A percentile compares a stretch with the other conserved stretches of the same genome.
Conservation (phyloP, 2,113 vertebrate species). For the Xiphophorus maculatus region DNA sequence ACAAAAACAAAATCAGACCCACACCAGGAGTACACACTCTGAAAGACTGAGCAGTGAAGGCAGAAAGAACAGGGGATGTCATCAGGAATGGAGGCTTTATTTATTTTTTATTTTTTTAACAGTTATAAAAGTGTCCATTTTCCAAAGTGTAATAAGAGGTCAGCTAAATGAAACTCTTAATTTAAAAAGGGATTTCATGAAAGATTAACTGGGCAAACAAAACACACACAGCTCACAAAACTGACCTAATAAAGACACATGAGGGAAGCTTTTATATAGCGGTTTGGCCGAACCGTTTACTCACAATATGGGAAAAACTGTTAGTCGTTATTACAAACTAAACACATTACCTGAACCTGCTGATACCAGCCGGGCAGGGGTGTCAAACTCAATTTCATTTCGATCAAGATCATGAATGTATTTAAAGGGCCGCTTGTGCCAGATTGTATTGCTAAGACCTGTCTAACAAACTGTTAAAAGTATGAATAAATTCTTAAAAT, state of each 20-base stretch:
- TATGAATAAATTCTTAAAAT: too few species aligned
- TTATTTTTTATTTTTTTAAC: not conserved
- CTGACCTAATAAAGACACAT: not conserved
- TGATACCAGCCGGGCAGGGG: too few species aligned
- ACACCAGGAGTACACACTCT: not conserved
- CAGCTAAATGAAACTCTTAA: not conserved
- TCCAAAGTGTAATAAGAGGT: not conserved
- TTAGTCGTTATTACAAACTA: not conserved
- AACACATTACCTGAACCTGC: not conserved
- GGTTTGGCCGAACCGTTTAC: not conserved
- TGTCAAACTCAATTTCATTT: too few species aligned
- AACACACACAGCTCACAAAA: not conserved
- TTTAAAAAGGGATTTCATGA: not conserved
- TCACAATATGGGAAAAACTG: not conserved
- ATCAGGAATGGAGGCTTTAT: not conserved
- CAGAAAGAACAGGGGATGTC: not conserved
- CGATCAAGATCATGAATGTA: too few species aligned
- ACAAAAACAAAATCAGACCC: not conserved
- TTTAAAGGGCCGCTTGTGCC: too few species aligned
- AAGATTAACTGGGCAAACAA: not conserved
- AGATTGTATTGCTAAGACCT: too few species aligned
- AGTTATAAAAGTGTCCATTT: not conserved
- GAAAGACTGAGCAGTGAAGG: not conserved
- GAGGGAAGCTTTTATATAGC: not conserved
- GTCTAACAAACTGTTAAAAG: too few species aligned